phyloP scores from a whole-genome alignment of 2,888 invertebrate genomes.

The Phania funesta region DNA sequence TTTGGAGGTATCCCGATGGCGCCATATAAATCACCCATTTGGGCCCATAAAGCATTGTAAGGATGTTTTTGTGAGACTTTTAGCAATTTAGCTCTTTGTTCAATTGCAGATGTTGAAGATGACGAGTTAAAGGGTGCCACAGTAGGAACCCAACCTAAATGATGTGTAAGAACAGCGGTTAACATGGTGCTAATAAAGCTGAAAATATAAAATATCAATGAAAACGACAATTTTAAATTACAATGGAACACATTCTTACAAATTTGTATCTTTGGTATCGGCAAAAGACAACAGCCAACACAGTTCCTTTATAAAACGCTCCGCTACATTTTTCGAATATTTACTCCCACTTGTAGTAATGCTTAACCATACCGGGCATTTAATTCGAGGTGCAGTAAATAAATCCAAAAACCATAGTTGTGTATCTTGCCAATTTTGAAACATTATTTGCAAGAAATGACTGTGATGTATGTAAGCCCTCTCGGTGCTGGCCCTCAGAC shows the following conservation, averaged over 20 bases:
- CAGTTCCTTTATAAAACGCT: constrained; percentile 82
- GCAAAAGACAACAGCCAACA: constrained; percentile 86
- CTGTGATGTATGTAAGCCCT: constrained; percentile 83
- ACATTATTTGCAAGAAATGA: constrained; percentile 81
- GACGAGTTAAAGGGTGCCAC: constrained; percentile 81
- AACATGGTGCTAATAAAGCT: constrained; percentile 95
- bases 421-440: constrained; percentile 80
- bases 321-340: constrained; percentile 79
- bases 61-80: constrained; percentile 85
- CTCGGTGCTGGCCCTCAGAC: constrained; percentile 85
- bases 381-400: constrained; percentile 85
- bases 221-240: not conserved
- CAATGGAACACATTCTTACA: constrained; percentile 82
- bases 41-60: constrained; percentile 95
- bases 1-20: constrained; percentile 89
- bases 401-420: constrained; percentile 84
- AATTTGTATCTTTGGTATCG: constrained; percentile 93
- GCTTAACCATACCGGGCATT: constrained; percentile 85
- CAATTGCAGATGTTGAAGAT: constrained; percentile 74
- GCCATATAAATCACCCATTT: constrained; percentile 92
- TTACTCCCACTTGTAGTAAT: constrained; percentile 80
- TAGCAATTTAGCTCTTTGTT: constrained; percentile 81
- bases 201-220: constrained; percentile 78
- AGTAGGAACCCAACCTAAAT: constrained; percentile 94
- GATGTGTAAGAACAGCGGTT: constrained; percentile 93